Conservation (phyloP, 2,797 vertebrate genomes). For the Alosa sapidissima region DNA sequence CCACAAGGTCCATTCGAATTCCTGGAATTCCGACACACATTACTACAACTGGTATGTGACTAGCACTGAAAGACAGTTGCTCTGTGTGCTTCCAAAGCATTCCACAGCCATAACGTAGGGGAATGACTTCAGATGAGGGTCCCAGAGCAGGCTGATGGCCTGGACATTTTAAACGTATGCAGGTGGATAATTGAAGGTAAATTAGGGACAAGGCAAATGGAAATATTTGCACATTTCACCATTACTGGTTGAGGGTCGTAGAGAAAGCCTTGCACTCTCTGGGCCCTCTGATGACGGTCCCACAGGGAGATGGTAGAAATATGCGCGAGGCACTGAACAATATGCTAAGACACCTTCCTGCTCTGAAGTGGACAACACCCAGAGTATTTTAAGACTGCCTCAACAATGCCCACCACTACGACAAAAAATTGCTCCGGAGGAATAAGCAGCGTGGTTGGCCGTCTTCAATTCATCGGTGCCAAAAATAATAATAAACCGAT, state of each 20-base stretch:
- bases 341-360: conserved; percentile 54
- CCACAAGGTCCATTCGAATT: conserved; percentile 52
- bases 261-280: background rate
- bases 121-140: conserved; percentile 16
- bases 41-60: conserved; percentile 57
- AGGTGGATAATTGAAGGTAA: conserved; percentile 1
- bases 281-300: conserved; percentile 41
- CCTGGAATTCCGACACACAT: conserved; percentile 54
- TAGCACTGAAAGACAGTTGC: conserved; percentile 44
- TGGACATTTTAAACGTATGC: conserved; percentile 4
- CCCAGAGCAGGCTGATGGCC: background rate
- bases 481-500: background rate
- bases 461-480: background rate
- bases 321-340: conserved; percentile 55
- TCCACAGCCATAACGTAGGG: conserved; percentile 30
- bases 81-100: conserved; percentile 33
- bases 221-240: background rate
- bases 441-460: background rate
- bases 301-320: conserved; percentile 62
- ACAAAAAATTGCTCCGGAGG: background rate
- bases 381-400: conserved; percentile 67
- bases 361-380: conserved; percentile 62
- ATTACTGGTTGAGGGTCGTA: background rate
- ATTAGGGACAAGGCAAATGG: background rate
- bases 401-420: conserved; percentile 47